Evolutionary conservation across 23 tunicate species (phyloP).

Genomic region (Trididemnum miniatum): DNA sequence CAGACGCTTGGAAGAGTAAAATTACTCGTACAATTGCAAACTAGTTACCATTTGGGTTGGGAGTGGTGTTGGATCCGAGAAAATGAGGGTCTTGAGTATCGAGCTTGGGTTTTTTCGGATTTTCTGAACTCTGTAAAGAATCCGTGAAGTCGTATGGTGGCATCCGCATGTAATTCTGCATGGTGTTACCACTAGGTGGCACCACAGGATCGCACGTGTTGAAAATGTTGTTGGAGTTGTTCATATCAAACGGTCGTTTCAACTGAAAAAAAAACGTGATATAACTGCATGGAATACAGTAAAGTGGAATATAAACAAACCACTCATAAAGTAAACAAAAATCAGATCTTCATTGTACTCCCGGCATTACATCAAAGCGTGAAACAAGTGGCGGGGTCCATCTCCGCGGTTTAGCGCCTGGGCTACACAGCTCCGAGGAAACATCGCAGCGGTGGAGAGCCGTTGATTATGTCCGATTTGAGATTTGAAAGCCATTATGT

Average conservation of each 20-base stretch:
- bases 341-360: too few species aligned
- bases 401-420: too few species aligned
- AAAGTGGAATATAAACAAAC: too few species aligned
- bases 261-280: constrained; percentile 27
- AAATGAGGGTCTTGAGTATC: constrained; percentile 30
- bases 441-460: too few species aligned
- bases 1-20: too few species aligned
- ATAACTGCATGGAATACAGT: neutral
- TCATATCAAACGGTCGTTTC: constrained; percentile 43
- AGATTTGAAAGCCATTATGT: too few species aligned
- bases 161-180: constrained; percentile 5
- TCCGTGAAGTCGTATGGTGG: constrained; percentile 21
- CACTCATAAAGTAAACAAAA: too few species aligned
- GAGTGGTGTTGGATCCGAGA: neutral
- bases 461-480: too few species aligned
- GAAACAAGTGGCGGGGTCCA: too few species aligned
- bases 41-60: neutral
- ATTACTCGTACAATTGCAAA: too few species aligned
- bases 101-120: constrained; percentile 44
- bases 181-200: constrained; percentile 1
- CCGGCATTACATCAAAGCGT: too few species aligned
- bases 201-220: constrained; percentile 32
- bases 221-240: constrained; percentile 24
- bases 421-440: too few species aligned
- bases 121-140: neutral